These are phyloP conservation scores for Ditylenchus dipsaci DNA, from an alignment of 1,140 invertebrate genomes.

Conservation along the genomic window DNA sequence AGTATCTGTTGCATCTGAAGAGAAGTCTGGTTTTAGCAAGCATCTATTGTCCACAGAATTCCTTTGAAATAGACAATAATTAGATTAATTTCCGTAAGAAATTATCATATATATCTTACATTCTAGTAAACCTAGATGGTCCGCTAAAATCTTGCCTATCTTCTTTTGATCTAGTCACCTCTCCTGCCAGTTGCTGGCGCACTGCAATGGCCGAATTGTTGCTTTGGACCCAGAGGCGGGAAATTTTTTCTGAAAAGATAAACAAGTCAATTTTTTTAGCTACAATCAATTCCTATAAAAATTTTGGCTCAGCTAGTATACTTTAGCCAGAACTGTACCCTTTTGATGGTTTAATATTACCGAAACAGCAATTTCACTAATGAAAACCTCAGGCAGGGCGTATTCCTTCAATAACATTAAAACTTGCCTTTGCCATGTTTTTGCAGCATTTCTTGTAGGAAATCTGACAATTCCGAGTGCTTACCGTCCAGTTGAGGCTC, in stretches of 20 bases:
- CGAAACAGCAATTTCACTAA: too few species aligned
- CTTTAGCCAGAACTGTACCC: too few species aligned
- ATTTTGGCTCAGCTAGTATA: too few species aligned
- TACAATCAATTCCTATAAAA: too few species aligned
- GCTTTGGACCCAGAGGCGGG: slow-evolving; percentile 4
- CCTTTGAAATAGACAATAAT: neutral
- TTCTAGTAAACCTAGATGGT: too few species aligned
- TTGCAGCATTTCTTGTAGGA: slow-evolving; percentile 14
- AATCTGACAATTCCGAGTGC: slow-evolving; percentile 27
- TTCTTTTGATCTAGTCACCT: neutral
- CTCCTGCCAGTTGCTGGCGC: neutral
- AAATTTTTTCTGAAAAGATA: slow-evolving; percentile 13
- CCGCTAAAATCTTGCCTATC: neutral
- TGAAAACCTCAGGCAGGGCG: too few species aligned
- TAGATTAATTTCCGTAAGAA: slow-evolving; percentile 17
- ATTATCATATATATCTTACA: neutral
- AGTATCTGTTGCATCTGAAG: slow-evolving; percentile 3
- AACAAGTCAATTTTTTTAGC: too few species aligned
- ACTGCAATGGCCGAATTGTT: slow-evolving; percentile 17
- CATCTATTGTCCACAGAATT: neutral
- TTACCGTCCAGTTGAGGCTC: slow-evolving; percentile 6
- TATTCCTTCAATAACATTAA: too few species aligned
- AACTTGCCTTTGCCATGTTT: slow-evolving; percentile 21
- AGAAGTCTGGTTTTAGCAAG: neutral
- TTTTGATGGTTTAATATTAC: too few species aligned